phyloP scores from a whole-genome alignment of 2,797 vertebrate species.

The Rhinogobio ventralis region DNA sequence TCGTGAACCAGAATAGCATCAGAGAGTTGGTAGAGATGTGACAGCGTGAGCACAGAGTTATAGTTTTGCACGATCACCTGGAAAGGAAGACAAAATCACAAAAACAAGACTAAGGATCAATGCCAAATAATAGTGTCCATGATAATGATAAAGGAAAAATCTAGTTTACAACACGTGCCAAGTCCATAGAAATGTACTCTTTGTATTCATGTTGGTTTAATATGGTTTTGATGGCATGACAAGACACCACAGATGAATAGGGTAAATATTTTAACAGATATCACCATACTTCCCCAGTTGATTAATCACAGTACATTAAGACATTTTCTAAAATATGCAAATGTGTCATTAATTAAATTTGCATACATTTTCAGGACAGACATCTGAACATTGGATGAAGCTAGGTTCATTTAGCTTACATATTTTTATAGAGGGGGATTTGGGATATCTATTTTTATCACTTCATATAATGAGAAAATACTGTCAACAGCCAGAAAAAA shows the following conservation, averaged over 20 bases:
- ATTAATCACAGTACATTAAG: neutral
- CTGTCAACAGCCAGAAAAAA: neutral
- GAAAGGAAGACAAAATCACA: constrained; percentile 23
- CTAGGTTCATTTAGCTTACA: neutral
- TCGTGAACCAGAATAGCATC: constrained; percentile 94
- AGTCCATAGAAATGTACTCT: neutral
- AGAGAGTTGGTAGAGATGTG: constrained; percentile 89
- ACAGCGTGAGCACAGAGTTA: constrained; percentile 92
- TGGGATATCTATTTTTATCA: neutral
- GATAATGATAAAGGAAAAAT: neutral
- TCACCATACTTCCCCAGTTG: neutral
- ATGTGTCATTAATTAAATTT: neutral
- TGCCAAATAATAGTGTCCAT: neutral
- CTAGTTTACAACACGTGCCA: neutral
- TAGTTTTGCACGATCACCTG: constrained; percentile 99
- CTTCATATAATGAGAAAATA: neutral
- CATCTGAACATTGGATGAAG: neutral
- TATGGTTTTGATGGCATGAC: neutral
- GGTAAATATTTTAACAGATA: neutral
- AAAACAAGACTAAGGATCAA: neutral
- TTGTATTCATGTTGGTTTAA: neutral
- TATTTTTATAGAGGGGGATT: neutral
- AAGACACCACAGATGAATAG: neutral
- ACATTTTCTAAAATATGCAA: neutral
- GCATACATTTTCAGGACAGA: neutral